Evolutionary conservation across 2,113 vertebrate species (phyloP).

Genomic region (Chaetodon auriga): DNA sequence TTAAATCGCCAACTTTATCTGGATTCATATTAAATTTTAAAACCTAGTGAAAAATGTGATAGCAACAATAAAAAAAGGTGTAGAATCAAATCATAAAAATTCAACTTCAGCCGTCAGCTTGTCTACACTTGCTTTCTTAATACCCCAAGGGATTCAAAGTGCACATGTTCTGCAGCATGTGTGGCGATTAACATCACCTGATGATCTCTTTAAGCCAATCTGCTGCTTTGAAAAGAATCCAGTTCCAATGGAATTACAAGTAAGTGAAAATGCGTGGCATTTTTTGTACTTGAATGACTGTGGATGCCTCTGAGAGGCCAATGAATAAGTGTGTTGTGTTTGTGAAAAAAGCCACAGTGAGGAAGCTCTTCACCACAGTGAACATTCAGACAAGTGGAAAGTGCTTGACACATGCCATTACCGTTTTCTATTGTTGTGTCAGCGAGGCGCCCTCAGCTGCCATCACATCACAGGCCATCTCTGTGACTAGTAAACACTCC

Average conservation of each 20-base stretch:
- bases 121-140: not conserved
- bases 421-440: slow-evolving; percentile 56
- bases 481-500: slow-evolving; percentile 42
- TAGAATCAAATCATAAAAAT: not conserved
- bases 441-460: slow-evolving; percentile 37
- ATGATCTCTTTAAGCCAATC: not conserved
- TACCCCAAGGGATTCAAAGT: not conserved
- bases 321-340: not conserved
- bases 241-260: not conserved
- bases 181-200: not conserved
- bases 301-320: not conserved
- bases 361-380: not conserved
- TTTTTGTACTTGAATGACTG: not conserved
- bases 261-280: not conserved
- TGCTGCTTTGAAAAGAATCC: not conserved
- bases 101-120: not conserved
- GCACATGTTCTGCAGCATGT: not conserved
- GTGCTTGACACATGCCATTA: slow-evolving; percentile 66
- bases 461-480: slow-evolving; percentile 55
- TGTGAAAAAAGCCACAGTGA: not conserved
- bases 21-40: not conserved
- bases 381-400: slow-evolving; percentile 49
- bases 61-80: not conserved
- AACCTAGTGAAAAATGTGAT: not conserved
- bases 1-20: no score